Evolutionary conservation across 2,113 vertebrate species (phyloP).

Genomic region (Aviceda subcristata): DNA sequence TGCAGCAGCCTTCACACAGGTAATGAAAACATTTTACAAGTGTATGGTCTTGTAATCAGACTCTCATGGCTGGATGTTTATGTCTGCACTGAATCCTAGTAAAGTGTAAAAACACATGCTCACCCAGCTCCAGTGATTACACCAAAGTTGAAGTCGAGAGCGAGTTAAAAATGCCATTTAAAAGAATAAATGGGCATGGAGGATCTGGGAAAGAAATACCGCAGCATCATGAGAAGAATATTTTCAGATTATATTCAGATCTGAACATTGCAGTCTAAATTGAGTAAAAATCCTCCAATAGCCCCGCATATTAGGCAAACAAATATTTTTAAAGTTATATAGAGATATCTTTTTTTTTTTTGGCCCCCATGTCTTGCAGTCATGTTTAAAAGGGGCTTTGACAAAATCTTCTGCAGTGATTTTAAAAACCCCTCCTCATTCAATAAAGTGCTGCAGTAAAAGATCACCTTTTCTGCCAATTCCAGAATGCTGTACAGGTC

Average conservation of each 20-base stretch:
- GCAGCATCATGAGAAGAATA: background rate
- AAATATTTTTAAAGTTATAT: background rate
- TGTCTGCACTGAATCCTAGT: background rate
- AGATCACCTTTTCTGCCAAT: background rate
- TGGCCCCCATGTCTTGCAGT: background rate
- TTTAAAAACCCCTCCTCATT: background rate
- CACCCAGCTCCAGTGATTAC: background rate
- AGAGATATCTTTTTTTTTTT: background rate
- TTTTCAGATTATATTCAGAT: background rate
- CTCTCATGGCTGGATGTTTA: background rate
- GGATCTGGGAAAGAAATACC: background rate
- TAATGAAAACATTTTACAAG: background rate
- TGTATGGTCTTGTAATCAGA: background rate
- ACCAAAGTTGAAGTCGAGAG: background rate
- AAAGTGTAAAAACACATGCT: background rate
- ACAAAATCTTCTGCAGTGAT: background rate
- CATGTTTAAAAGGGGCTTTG: background rate
- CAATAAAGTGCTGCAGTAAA: background rate
- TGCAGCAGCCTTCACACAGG: rapidly evolving
- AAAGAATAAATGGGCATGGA: background rate
- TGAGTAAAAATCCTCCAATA: background rate
- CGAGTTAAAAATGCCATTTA: background rate
- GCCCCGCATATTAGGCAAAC: background rate
- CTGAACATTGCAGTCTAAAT: background rate
- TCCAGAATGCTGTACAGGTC: background rate